phyloP scores from a whole-genome alignment of 2,888 invertebrate genomes.

The Drosophila meridiana region DNA sequence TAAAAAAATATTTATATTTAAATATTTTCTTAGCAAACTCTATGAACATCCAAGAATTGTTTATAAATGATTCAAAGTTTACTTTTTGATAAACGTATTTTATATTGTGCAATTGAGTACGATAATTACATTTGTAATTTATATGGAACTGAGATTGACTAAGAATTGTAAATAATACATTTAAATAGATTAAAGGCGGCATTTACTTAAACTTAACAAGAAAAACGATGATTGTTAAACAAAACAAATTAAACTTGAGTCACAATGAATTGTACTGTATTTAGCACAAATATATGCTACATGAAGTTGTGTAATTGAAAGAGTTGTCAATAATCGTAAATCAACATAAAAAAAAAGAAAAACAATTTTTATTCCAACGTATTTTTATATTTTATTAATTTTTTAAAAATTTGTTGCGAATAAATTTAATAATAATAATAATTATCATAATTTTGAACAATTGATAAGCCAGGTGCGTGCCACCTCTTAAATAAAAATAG shows the following conservation, averaged over 20 bases:
- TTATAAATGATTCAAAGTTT: slow-evolving; percentile 30
- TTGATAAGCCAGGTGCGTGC: slow-evolving; percentile 28
- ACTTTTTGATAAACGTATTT: slow-evolving; percentile 23
- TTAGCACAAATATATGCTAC: slow-evolving; percentile 5
- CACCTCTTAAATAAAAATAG: slow-evolving; percentile 2
- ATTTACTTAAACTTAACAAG: not conserved
- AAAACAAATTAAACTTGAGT: not conserved
- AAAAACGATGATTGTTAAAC: not conserved
- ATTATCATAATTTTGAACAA: slow-evolving; percentile 11
- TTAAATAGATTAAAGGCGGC: not conserved
- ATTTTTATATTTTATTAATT: not conserved
- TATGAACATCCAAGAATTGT: slow-evolving; percentile 1
- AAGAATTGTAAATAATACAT: not conserved
- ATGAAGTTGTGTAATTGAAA: not conserved
- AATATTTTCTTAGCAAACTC: not conserved
- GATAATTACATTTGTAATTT: not conserved
- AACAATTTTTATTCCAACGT: not conserved
- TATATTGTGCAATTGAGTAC: slow-evolving; percentile 14
- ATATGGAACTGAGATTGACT: not conserved
- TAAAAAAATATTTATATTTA: not conserved
- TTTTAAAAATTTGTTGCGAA: too few species aligned
- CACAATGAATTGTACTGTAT: not conserved
- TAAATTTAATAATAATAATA: not conserved
- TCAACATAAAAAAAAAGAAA: not conserved
- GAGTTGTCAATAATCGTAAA: not conserved